Evolutionary conservation across 2,797 vertebrate species (phyloP).

Genomic region (Morelia viridis): DNA sequence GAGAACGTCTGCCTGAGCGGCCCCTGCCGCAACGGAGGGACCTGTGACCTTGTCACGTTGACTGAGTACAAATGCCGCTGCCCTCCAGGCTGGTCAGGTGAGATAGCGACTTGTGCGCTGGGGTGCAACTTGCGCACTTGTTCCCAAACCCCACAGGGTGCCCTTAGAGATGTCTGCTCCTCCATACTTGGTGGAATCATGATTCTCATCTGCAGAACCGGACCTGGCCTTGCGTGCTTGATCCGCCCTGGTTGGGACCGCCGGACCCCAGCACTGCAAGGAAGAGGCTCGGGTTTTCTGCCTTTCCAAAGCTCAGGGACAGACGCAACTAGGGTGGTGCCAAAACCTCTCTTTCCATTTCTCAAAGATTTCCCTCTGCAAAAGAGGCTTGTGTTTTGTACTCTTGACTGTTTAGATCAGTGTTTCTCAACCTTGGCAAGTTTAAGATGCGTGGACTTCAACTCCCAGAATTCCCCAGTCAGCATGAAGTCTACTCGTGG

Average conservation of each 20-base stretch:
- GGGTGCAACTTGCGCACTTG: neutral
- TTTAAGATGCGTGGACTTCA: neutral
- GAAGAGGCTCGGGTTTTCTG: no score
- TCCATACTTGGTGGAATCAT: neutral
- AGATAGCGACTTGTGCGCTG: neutral
- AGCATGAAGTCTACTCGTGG: neutral
- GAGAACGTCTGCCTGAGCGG: slow-evolving; percentile 89
- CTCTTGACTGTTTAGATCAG: no score
- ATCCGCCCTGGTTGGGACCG: neutral
- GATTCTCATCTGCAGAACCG: no score
- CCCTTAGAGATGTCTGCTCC: neutral
- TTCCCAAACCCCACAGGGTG: neutral
- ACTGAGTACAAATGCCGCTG: slow-evolving; percentile 86
- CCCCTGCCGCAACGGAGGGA: slow-evolving; percentile 92
- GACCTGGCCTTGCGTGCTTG: fast-evolving
- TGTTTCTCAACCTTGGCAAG: neutral
- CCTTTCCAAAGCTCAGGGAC: neutral
- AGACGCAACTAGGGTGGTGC: neutral
- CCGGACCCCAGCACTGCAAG: neutral
- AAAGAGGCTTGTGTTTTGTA: neutral
- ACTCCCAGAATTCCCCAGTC: neutral
- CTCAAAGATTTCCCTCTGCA: neutral
- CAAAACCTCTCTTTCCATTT: neutral
- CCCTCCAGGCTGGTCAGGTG: slow-evolving; percentile 94
- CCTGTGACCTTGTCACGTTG: slow-evolving; percentile 85